These are phyloP conservation scores for Rissa tridactyla DNA, from an alignment of 2,113 vertebrate species.

Conservation along the genomic window DNA sequence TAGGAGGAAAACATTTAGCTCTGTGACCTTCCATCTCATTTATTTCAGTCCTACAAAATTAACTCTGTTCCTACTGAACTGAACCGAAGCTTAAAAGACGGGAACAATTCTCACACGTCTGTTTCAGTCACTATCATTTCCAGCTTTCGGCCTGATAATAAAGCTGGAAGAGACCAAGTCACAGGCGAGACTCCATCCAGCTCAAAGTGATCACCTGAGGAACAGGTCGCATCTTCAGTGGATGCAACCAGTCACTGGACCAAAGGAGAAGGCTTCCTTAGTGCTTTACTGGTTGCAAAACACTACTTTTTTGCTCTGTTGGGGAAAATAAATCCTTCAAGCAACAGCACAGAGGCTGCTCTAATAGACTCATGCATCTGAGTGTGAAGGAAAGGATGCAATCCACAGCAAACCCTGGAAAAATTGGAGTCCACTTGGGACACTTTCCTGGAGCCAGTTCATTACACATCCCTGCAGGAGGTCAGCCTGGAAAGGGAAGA, in stretches of 20 bases:
- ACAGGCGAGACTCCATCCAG: not conserved
- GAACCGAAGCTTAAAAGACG: not conserved
- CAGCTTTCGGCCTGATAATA: not conserved
- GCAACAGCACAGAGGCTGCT: not conserved
- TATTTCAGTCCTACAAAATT: slow-evolving; percentile 59
- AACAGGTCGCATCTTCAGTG: not conserved
- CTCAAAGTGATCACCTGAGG: not conserved
- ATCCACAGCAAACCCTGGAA: not conserved
- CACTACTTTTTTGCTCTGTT: not conserved
- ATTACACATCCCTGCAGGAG: slow-evolving; percentile 7
- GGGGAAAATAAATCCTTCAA: slow-evolving; percentile 1
- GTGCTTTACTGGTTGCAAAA: not conserved
- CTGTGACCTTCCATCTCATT: slow-evolving; percentile 58
- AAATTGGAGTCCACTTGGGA: not conserved
- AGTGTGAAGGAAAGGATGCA: slow-evolving; percentile 29
- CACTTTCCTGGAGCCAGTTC: not conserved
- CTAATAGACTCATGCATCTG: not conserved
- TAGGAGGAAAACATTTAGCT: slow-evolving; percentile 26
- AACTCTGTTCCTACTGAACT: slow-evolving; percentile 44
- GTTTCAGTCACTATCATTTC: not conserved
- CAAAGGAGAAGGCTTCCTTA: not conserved
- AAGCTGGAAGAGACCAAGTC: not conserved
- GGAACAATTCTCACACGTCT: not conserved
- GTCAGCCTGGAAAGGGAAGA: not conserved
- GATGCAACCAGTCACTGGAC: not conserved